Evolutionary conservation across 2,113 vertebrate genomes (phyloP).

Genomic region (Sylvilagus bachmani): DNA sequence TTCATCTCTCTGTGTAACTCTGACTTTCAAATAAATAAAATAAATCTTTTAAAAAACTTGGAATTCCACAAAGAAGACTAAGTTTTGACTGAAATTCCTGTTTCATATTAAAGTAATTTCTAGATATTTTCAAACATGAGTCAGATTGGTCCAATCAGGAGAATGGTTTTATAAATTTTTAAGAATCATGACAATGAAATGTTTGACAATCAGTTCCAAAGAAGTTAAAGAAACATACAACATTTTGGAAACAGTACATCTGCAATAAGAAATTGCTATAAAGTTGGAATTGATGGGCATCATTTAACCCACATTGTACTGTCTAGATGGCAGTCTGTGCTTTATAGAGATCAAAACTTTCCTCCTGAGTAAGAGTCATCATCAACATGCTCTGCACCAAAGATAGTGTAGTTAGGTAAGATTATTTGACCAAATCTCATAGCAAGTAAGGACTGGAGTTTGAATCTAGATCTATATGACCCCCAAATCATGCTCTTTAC

Average conservation of each 20-base stretch:
- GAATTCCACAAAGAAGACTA: not conserved
- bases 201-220: not conserved
- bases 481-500: not conserved
- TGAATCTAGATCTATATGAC: not conserved
- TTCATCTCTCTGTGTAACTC: too few relatives aligned
- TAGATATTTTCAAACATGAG: not conserved
- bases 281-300: not conserved
- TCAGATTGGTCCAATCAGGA: not conserved
- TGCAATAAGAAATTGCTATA: slow-evolving; percentile 12
- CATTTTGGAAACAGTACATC: not conserved
- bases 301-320: not conserved
- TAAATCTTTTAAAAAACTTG: not conserved
- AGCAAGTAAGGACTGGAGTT: not conserved
- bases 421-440: slow-evolving; percentile 32
- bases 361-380: not conserved
- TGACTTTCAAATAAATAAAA: too few relatives aligned
- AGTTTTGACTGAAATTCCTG: not conserved
- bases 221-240: not conserved
- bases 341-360: not conserved
- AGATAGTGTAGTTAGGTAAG: not conserved
- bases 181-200: not conserved
- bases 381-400: not conserved
- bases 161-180: not conserved
- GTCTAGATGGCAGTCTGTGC: not conserved
- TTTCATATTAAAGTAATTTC: not conserved